Percentiles rank a stretch among this genome's conserved stretches.
phyloP scores from a whole-genome alignment of 1,140 invertebrate genomes.

The Protaetia brevitarsis region DNA sequence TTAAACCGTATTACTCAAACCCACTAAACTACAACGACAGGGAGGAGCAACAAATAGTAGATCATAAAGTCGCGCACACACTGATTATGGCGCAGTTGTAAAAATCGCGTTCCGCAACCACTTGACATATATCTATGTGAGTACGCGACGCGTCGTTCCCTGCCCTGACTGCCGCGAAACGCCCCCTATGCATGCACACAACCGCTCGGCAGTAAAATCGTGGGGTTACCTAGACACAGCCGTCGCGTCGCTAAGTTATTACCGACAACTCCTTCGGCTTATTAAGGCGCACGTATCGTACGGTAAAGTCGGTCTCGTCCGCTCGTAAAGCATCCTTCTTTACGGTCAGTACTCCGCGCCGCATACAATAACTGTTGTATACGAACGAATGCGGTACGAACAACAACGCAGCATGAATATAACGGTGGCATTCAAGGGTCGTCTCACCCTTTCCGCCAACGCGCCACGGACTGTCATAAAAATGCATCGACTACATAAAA shows the following conservation, averaged over 20 bases:
- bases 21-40: neutral
- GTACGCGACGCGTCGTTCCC: too few relatives aligned
- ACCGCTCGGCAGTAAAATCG: neutral
- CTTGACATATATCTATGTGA: neutral
- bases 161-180: neutral
- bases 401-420: neutral
- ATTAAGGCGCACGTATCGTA: conserved; percentile 24
- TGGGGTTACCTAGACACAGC: neutral
- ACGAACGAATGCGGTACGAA: neutral
- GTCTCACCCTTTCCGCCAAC: neutral
- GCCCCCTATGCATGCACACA: neutral
- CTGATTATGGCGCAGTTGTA: neutral
- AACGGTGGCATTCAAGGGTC: neutral
- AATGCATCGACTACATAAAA: conserved; percentile 10
- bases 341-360: conserved; percentile 26
- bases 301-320: conserved; percentile 16
- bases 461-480: neutral
- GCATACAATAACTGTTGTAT: conserved; percentile 25
- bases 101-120: conserved; percentile 7
- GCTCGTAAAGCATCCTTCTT: conserved; percentile 30
- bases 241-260: conserved; percentile 1
- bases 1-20: too few relatives aligned
- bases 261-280: conserved; percentile 17
- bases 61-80: neutral
- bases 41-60: neutral